These are phyloP conservation scores for Squalus acanthias DNA, from an alignment of 2,797 vertebrate genomes.

Conservation along the genomic window DNA sequence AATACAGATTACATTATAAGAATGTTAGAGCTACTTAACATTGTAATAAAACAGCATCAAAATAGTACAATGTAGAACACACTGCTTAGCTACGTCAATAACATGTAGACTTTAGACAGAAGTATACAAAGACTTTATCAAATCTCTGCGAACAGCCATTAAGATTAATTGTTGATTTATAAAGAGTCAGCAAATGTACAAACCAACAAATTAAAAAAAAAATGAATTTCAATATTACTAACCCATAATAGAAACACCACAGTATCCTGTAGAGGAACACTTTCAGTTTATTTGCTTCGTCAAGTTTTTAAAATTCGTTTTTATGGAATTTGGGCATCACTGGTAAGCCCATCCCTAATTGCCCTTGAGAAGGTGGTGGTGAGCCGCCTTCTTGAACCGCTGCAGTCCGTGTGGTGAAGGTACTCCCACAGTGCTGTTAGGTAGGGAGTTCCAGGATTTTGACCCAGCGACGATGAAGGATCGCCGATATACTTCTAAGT, in stretches of 20 bases:
- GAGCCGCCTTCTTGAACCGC: too few relatives aligned
- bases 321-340: too few relatives aligned
- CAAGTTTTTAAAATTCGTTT: too few relatives aligned
- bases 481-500: too few relatives aligned
- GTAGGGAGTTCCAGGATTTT: too few relatives aligned
- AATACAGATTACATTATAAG: conserved; percentile 10
- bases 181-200: neutral
- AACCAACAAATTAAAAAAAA: neutral
- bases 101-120: neutral
- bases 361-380: too few relatives aligned
- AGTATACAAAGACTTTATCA: neutral
- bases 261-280: neutral
- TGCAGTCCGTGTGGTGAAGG: too few relatives aligned
- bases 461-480: too few relatives aligned
- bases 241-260: neutral
- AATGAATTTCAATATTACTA: neutral
- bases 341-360: too few relatives aligned
- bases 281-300: neutral
- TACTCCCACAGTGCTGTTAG: too few relatives aligned
- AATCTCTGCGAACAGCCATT: neutral
- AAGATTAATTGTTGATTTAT: neutral
- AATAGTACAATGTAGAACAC: neutral
- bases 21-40: neutral
- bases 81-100: neutral
- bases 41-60: neutral